Percentiles rank a stretch among this genome's conserved stretches.
Evolutionary conservation across 2,888 invertebrate species (phyloP).

Genomic region (Drosophila quasianomalipes): DNA sequence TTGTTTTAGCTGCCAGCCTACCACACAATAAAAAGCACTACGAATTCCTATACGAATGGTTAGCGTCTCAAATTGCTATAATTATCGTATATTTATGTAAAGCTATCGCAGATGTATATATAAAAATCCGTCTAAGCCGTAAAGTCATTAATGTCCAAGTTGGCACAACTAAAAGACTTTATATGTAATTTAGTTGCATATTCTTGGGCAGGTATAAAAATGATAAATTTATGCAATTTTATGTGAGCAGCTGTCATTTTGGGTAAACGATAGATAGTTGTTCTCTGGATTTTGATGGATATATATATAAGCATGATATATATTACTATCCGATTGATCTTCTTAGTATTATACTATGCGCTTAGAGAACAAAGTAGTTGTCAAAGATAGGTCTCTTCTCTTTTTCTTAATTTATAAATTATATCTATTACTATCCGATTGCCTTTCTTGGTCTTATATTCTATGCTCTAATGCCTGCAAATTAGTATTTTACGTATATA

Average conservation of each 20-base stretch:
- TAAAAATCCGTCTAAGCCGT: too few species aligned
- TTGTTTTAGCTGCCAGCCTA: conserved; percentile 8
- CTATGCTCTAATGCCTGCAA: too few species aligned
- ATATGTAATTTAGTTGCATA: background rate
- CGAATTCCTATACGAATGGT: background rate
- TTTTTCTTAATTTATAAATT: too few species aligned
- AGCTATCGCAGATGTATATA: background rate
- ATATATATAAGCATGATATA: background rate
- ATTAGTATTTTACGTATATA: too few species aligned
- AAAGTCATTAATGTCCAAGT: background rate
- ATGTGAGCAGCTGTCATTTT: background rate
- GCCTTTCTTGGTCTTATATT: too few species aligned
- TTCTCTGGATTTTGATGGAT: background rate
- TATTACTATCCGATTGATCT: background rate
- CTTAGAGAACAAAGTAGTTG: too few species aligned
- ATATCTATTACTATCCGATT: too few species aligned
- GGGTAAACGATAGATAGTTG: background rate
- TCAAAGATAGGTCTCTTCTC: too few species aligned
- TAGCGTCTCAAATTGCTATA: background rate
- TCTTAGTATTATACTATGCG: background rate
- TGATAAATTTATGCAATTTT: background rate
- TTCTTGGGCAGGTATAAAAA: background rate
- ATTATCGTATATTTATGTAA: background rate
- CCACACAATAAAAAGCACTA: background rate
- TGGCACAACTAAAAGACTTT: background rate